Conservation (phyloP, 64 coral and sea anemone species). For the Montipora efflorescens region DNA sequence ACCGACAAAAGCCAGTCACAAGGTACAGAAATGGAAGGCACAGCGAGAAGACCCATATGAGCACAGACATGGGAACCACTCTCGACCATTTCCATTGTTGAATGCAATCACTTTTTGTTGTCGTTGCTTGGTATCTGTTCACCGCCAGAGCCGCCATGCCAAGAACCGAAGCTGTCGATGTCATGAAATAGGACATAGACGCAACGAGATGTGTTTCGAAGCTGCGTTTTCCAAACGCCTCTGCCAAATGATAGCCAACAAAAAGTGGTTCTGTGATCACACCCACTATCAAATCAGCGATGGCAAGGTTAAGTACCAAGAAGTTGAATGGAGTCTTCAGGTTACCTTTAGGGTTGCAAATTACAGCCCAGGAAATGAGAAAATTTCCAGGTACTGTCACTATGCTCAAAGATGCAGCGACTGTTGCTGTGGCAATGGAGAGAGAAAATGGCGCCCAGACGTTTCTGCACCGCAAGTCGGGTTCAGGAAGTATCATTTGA, state of each 20-base stretch:
- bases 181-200: conserved; percentile 63
- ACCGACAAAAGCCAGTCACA: neutral
- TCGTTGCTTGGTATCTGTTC: conserved; percentile 67
- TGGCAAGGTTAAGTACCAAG: conserved; percentile 83
- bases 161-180: conserved; percentile 65
- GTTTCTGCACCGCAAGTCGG: conserved; percentile 47
- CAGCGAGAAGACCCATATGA: conserved; percentile 36
- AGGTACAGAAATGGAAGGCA: neutral
- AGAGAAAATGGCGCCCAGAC: conserved; percentile 61
- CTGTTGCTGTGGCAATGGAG: conserved; percentile 64
- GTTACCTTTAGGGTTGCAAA: conserved; percentile 63
- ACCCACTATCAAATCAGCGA: conserved; percentile 80
- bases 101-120: neutral
- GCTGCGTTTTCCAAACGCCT: conserved; percentile 35
- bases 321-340: conserved; percentile 82
- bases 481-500: conserved; percentile 59
- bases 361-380: conserved; percentile 72
- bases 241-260: conserved; percentile 61
- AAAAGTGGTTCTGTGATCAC: conserved; percentile 77
- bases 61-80: neutral
- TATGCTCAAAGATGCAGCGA: conserved; percentile 68
- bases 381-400: conserved; percentile 86
- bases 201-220: conserved; percentile 18
- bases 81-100: neutral
- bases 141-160: conserved; percentile 67